Base-by-base conservation (phyloP, 2,797 vertebrate genomes). In the Nannoperca obscura region DNA sequence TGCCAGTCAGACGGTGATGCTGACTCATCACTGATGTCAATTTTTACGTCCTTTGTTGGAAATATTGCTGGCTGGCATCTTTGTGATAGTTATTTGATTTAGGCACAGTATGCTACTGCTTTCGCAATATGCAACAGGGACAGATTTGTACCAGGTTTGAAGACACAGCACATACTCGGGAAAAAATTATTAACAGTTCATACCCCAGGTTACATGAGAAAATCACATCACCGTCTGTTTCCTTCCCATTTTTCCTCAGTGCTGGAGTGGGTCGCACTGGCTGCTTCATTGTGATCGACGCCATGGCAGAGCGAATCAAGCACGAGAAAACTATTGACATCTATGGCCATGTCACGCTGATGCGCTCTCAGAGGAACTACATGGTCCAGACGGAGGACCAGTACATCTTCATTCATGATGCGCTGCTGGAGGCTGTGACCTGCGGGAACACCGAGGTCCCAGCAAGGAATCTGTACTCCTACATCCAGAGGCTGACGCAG, bases 341-440 rank as follows among this genome's bases (percentile, higher is more conserved):
- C 94, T 99, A 99, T 87, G 98, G 98, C 85, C 98, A 99, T 62
- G 98, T 99, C 93, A 99, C 98, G 44, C 95, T 99, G 93, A 99
- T 99, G 98, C 97, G 98, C 93, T 97, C 98, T 22, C 97, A 99
- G 95, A 96, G 98, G 92, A 99, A 99, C 96, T 99, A 99, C 94
- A 99, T 99, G 98, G 98, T 99, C 89, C 98, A 99, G 89, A 99
- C 98, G 14, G 98, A 99, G 93, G 98, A 99, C 95, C 98, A 99
- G 90, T 99, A 99, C 91, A 96, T 98, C 92, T 99, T 99, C 93
- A 99, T 99, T 90, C 97, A 99, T 0, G 98, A 99, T 71, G 97
- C 98, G 1, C 95, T 99, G 94, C 94, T 98, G 93, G 98, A 99
- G 93, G 98, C 98, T 36, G 97, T 99, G 90, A 97, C 97, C 88